Conservation (phyloP, 2,888 invertebrate species). For the Phalera bucephala region DNA sequence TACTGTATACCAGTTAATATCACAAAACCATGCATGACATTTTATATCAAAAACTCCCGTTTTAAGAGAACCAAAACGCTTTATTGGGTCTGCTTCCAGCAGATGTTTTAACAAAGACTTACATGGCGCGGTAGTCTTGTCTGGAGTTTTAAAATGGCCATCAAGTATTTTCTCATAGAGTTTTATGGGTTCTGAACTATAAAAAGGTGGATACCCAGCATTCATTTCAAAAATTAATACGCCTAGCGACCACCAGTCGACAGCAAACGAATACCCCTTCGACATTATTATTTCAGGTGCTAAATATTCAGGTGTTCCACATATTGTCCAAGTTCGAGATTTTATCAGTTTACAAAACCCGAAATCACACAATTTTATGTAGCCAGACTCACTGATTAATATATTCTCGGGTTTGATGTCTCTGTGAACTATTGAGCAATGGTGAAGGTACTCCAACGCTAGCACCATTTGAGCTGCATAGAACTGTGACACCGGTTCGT, state of each 20-base stretch:
- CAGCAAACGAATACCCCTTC: slow-evolving; percentile 94
- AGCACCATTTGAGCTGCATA: slow-evolving; percentile 95
- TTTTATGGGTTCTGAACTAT: slow-evolving; percentile 92
- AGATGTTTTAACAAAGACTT: slow-evolving; percentile 91
- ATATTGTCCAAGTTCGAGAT: slow-evolving; percentile 93
- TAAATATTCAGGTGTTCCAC: slow-evolving; percentile 98
- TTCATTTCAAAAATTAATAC: slow-evolving; percentile 94
- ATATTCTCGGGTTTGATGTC: slow-evolving; percentile 96
- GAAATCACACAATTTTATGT: slow-evolving; percentile 93
- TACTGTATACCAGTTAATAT: slow-evolving; percentile 91
- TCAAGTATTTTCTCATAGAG: slow-evolving; percentile 97
- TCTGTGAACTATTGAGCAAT: slow-evolving; percentile 91
- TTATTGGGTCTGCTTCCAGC: slow-evolving; percentile 81
- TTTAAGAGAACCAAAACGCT: slow-evolving; percentile 93
- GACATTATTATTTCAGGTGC: slow-evolving; percentile 95
- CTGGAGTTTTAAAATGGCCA: slow-evolving; percentile 92
- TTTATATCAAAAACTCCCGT: slow-evolving; percentile 95
- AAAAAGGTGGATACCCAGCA: slow-evolving; percentile 96
- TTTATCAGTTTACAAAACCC: slow-evolving; percentile 93
- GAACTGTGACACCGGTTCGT: slow-evolving; percentile 90
- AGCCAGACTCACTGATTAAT: slow-evolving; percentile 88
- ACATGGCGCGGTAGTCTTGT: slow-evolving; percentile 89
- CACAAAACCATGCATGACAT: slow-evolving; percentile 93
- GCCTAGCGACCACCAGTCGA: slow-evolving; percentile 98
- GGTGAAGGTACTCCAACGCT: slow-evolving; percentile 94